Evolutionary conservation across 2,888 invertebrate species (phyloP), one percentile per base, ranked within the genome.

Genomic region (Phalera bucephala): DNA sequence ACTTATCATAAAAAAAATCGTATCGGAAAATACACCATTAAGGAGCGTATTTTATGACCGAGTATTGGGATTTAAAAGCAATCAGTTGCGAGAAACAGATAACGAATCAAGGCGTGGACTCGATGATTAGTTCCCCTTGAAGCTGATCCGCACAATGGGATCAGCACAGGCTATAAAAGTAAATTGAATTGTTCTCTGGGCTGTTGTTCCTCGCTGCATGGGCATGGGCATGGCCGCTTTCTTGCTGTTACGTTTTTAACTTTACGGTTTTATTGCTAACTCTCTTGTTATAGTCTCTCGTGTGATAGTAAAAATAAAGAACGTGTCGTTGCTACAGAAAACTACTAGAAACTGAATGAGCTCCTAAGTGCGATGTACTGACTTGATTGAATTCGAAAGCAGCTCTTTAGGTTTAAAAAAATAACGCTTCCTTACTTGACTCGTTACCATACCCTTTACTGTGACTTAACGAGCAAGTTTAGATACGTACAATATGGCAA

Each of bases 151-250:
- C 66, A 69, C 68, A 64, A 72, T 68, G 72, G 83, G 79, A 83
- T 83, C 80, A 78, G 70, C 70, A 67, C 53, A 40, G 65, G 77
- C 83, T 78, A 85, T 86, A 84, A 86, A 87, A 87, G 77, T 83
- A 87, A 85, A 87, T 88, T 86, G 84, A 88, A 88, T 86, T 80
- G 84, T 82, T 79, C 81, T 79, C 70, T 60, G 52, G 72, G 72
- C 72, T 76, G 74, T 74, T 77, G 75, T 80, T 80, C 56, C 63
- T 64, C 64, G 68, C 61, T 67, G 67, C 63, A 72, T 52, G 64
- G 60, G n/a, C n/a, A n/a, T n/a, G 56, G 65, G 72, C 63, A 75
- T 65, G 66, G 58, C 57, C 65, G 49, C 64, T 45, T 52, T 60
- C 60, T 54, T 60, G 57, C 64, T 65, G 58, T 70, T 46, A 71